These are phyloP conservation scores for Trachelus iudaicus DNA, from an alignment of 2,888 invertebrate genomes.

Conservation along the genomic window DNA sequence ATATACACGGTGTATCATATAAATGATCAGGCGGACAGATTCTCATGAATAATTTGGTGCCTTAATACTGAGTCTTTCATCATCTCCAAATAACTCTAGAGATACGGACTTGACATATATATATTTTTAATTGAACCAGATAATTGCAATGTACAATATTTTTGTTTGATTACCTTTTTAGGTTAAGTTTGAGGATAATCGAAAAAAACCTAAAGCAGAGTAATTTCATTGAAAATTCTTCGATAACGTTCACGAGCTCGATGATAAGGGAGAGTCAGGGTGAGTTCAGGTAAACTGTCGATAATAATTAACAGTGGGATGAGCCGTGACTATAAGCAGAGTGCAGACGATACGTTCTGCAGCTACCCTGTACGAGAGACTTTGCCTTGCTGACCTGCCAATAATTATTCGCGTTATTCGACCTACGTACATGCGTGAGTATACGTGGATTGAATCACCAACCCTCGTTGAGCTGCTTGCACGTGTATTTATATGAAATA, in stretches of 20 bases:
- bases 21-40: background rate
- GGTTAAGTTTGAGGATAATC: background rate
- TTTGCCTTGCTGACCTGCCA: slow-evolving; percentile 42
- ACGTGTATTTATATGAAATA: background rate
- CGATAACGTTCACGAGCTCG: background rate
- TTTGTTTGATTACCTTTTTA: background rate
- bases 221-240: background rate
- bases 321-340: background rate
- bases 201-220: background rate
- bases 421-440: background rate
- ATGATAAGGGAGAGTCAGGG: slow-evolving; percentile 28
- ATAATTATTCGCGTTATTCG: slow-evolving; percentile 32
- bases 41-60: background rate
- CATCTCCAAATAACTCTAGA: background rate
- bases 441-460: background rate
- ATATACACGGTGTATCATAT: slow-evolving; percentile 19
- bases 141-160: background rate
- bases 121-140: background rate
- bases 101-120: background rate
- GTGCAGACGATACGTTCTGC: background rate
- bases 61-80: background rate
- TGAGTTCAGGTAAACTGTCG: slow-evolving; percentile 36
- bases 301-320: slow-evolving; percentile 42
- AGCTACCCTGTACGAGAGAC: slow-evolving; percentile 25
- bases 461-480: background rate